Conservation (phyloP, 1,140 invertebrate species). For the Bombyx mandarina region DNA sequence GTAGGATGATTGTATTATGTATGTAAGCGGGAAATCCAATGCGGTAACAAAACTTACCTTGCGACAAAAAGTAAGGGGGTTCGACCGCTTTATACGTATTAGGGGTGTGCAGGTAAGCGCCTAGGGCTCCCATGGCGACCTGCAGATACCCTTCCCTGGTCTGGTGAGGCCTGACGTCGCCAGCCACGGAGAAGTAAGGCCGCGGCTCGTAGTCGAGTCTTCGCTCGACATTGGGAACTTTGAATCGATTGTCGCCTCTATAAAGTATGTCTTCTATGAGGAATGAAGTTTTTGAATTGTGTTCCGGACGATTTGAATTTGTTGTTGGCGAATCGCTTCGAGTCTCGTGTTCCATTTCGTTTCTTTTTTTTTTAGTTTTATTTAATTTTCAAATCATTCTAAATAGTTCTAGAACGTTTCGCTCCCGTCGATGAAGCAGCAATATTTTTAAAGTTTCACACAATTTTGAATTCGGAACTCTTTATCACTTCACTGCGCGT, state of each 20-base stretch:
- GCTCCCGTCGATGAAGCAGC: too few species aligned
- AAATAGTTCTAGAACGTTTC: too few species aligned
- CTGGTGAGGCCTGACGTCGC: slow-evolving; percentile 59
- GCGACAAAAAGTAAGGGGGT: slow-evolving; percentile 76
- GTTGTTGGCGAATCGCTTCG: slow-evolving; percentile 44
- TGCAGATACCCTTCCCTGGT: slow-evolving; percentile 73
- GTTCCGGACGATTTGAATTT: slow-evolving; percentile 36
- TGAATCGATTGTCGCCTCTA: slow-evolving; percentile 61
- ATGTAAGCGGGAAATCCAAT: too few species aligned
- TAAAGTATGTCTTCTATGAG: slow-evolving; percentile 87
- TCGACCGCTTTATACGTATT: slow-evolving; percentile 76
- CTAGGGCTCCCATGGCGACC: slow-evolving; percentile 75
- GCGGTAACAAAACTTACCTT: slow-evolving; percentile 64
- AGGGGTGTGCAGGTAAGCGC: slow-evolving; percentile 74
- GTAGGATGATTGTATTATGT: too few species aligned
- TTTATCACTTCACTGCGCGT: too few species aligned
- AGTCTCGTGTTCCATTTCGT: slow-evolving; percentile 54
- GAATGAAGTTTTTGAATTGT: slow-evolving; percentile 75
- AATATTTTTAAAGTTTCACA: too few species aligned
- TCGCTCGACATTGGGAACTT: slow-evolving; percentile 33
- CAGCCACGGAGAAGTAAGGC: slow-evolving; percentile 45
- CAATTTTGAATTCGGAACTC: too few species aligned
- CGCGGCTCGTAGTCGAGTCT: slow-evolving; percentile 44
- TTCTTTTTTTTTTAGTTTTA: slow-evolving; percentile 8
- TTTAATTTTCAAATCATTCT: background rate